Evolutionary conservation across 1,140 invertebrate genomes (phyloP), one percentile per base, ranked within the genome.

Genomic region (Cotesia typhae): DNA sequence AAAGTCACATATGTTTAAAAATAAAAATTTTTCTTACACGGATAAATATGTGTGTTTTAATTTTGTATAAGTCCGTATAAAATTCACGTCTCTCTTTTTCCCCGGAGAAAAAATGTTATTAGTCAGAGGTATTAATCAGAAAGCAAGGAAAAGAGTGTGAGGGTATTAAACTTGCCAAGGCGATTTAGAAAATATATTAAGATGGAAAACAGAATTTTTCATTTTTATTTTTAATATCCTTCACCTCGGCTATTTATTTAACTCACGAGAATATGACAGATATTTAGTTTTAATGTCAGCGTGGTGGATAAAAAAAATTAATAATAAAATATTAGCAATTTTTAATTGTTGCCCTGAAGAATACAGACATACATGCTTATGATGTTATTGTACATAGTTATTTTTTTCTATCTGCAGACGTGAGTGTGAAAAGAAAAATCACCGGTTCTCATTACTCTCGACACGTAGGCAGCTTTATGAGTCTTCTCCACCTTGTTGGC

Each of bases 381-480:
- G 53, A 55, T 55, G 53, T 14, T 17, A 55, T 14, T 55, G 9
- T 55, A 14, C 17, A 14, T 5, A 4, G 12, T 12, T 17, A 12
- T 55, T 55, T 20, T 20, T 59, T 59, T 81, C 79, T 75, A 79
- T 80, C 81, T 77, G 81, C 80, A 76, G 74, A 76, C 71, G 79
- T 67, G 55, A 71, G 72, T 71, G 76, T 77, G 78, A 74, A 80
- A 83, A 85, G 82, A 86, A 87, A 87, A 86, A 86, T 86, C 84
- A 86, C 85, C 84, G 81, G 83, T 79, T 83, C 85, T 86, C 84
- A 86, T 86, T 86, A 85, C 85, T 82, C 85, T 84, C 83, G 84
- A 86, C 84, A 86, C 85, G 85, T 87, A 87, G 85, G 84, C 85
- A 86, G 84, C 85, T 86, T 87, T 86, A 87, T 86, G 84, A 85